Evolutionary conservation across 2,888 invertebrate genomes (phyloP).

Genomic region (Noctua janthina): DNA sequence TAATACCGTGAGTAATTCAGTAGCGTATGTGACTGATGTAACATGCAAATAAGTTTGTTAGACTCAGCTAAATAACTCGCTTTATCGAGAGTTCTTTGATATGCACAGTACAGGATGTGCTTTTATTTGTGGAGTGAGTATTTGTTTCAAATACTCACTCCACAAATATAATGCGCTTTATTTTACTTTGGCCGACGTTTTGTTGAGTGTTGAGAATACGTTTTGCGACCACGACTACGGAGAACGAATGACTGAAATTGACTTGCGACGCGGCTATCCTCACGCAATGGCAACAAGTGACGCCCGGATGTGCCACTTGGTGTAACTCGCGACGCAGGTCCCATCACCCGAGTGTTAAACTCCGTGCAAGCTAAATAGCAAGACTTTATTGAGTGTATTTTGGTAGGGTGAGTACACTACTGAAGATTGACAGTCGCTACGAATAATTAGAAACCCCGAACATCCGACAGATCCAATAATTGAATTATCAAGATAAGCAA

Average conservation of each 20-base stretch:
- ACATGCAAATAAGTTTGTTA: constrained; percentile 53
- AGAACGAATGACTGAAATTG: neutral
- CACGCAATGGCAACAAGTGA: neutral
- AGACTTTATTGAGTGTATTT: too few species aligned
- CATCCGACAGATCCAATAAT: too few species aligned
- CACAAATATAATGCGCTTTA: too few species aligned
- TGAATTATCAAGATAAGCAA: too few species aligned
- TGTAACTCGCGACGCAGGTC: too few species aligned
- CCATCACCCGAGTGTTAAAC: too few species aligned
- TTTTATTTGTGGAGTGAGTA: neutral
- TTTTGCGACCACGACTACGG: neutral
- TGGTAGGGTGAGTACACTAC: too few species aligned
- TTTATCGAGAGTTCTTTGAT: constrained; percentile 4
- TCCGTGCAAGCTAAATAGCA: too few species aligned
- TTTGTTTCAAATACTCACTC: too few species aligned
- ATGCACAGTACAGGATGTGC: neutral
- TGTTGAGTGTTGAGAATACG: neutral
- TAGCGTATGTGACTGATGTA: constrained; percentile 25
- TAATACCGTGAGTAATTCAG: constrained; percentile 33
- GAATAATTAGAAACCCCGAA: too few species aligned
- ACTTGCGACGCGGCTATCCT: neutral
- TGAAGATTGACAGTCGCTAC: too few species aligned
- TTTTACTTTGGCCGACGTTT: neutral
- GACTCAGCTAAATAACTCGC: constrained; percentile 21
- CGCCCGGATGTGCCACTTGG: too few species aligned